These are phyloP conservation scores for Simalia tracyae DNA, from an alignment of 2,797 vertebrate genomes.

Conservation along the genomic window DNA sequence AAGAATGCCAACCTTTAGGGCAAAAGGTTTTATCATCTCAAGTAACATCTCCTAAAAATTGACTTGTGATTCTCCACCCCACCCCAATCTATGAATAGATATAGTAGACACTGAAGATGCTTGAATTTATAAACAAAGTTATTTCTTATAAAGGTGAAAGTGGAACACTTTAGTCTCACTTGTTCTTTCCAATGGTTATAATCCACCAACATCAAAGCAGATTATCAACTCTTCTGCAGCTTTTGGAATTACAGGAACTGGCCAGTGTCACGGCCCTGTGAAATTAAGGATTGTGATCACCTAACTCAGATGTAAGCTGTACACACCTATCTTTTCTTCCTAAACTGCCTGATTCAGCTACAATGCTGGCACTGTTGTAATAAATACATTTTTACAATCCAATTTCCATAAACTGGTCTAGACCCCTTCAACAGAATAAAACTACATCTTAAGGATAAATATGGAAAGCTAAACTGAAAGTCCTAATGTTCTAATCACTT, in stretches of 20 bases:
- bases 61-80: slow-evolving; percentile 39
- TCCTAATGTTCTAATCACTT: slow-evolving; percentile 22
- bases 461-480: neutral
- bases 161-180: slow-evolving; percentile 53
- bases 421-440: neutral
- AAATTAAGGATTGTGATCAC: neutral
- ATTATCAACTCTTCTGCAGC: slow-evolving; percentile 27
- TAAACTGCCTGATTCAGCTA: neutral
- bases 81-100: slow-evolving; percentile 42
- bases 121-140: slow-evolving; percentile 52
- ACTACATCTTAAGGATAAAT: neutral
- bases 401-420: neutral
- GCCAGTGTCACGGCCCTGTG: neutral
- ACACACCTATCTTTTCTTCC: neutral
- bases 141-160: slow-evolving; percentile 27
- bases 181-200: slow-evolving; percentile 50
- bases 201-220: slow-evolving; percentile 48
- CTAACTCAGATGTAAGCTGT: neutral
- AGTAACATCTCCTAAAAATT: slow-evolving; percentile 55
- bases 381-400: neutral
- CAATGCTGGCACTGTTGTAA: neutral
- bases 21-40: slow-evolving; percentile 50
- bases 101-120: slow-evolving; percentile 56
- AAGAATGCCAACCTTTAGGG: slow-evolving; percentile 67
- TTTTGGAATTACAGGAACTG: neutral